Evolutionary conservation across 2,113 vertebrate species (phyloP), one percentile per base, ranked within the genome.

Genomic region (Chlorodrepanis virens): DNA sequence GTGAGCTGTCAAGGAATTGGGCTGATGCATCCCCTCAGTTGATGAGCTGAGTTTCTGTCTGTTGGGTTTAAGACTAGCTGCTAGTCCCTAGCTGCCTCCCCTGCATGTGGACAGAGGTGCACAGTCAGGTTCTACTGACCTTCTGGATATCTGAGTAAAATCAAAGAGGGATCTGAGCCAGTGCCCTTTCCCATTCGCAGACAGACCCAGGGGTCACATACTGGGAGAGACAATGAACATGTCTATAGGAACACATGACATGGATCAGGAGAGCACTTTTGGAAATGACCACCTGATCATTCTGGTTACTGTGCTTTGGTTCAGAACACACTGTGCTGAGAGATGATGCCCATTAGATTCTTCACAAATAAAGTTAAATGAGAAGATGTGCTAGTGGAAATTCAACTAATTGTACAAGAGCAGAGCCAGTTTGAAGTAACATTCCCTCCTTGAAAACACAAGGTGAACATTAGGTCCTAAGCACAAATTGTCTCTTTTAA

Each of bases 161-260:
- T 25, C 50, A 76, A 49, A 77, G 19, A 19, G 14, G 7, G 10
- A 47, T 52, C 21, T 19, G 35, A 50, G 13, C 29, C 25, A 37
- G 8, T 6, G 31, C 9, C 25, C 20, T 60, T 70, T 20, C 22
- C 22, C 18, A 37, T 12, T 21, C 4, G 1, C 40, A 57, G 70
- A 14, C 21, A 23, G 7, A 52, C 13, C 27, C 37, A 40, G n/a
- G 31, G 23, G 61, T 35, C 39, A 47, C 27, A 9, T 9, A 14
- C 0, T 25, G 25, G 18, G 19, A 75, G 21, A 54, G 20, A 59
- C 20, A 61, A 23, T 3, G 8, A 59, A 33, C 1, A 0, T 12
- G 23, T 31, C 27, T 47, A 1, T 7, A 9, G 16, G 47, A 75
- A 54, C 25, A 59, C 1, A 1, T 5, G 23, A 5, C 29, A 28